Evolutionary conservation across 1,140 invertebrate genomes (phyloP), one percentile per base, ranked within the genome.

Genomic region (Leptinotarsa defecta): DNA sequence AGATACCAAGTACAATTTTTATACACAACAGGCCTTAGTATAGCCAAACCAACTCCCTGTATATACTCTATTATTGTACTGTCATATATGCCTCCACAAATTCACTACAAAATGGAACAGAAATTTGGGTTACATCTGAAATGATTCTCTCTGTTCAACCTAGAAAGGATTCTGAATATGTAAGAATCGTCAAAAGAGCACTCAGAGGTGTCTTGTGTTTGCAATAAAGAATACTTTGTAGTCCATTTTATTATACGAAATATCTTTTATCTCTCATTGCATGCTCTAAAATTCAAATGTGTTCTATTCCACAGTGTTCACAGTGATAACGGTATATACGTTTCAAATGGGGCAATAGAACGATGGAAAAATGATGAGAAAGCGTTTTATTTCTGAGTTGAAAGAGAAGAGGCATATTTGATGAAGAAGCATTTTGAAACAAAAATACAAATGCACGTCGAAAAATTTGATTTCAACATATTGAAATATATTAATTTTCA

Each of bases 191-290:
- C 48, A 70, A 57, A 70, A 70, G 19, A 70, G 68, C 68, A 70
- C 68, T 70, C 20, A 52, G 13, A 67, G 19, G 68, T 52, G 68
- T 48, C 68, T 70, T 70, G 68, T 70, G 68, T 52, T 70, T 52
- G 68, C 68, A 49, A 70, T 70, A 70, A 57, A 48, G 68, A 70
- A 70, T 52, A 49, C 68, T 70, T 70, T 70, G 68, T 48, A 52
- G 68, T 22, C 27, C 68, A 15, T 70, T 70, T 70, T 70, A 70
- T 70, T 70, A 70, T 70, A 48, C 48, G 68, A 70, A 70, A 49
- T 70, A 70, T 70, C 19, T 70, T 70, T 49, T 70, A 70, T 70
- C 34, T 70, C 20, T 24, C n/a, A n/a, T 49, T 20, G 68, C 48
- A 70, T 70, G 27, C 68, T 52, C 34, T 20, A 48, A 52, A 70